Evolutionary conservation across 2,113 vertebrate species (phyloP).

Genomic region (Ameiurus melas): DNA sequence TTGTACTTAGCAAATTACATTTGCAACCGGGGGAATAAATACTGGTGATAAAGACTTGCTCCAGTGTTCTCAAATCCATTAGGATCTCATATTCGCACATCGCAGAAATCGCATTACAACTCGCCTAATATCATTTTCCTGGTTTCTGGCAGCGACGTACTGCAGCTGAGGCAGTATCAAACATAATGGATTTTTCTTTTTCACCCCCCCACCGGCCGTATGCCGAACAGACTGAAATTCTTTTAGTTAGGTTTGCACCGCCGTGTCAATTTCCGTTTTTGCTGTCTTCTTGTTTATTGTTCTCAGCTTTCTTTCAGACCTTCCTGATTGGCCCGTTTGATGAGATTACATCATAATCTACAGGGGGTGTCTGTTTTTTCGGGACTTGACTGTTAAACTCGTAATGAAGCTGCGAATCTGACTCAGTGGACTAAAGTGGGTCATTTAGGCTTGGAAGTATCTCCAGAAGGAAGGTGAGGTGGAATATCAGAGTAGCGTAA

Average conservation of each 20-base stretch:
- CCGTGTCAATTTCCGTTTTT: constrained; percentile 18
- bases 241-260: constrained; percentile 48
- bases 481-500: not conserved
- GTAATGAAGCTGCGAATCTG: not conserved
- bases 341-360: constrained; percentile 4
- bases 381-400: not conserved
- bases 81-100: constrained; percentile 81
- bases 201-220: constrained; percentile 38
- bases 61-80: constrained; percentile 79
- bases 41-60: constrained; percentile 74
- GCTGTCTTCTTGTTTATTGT: constrained; percentile 31
- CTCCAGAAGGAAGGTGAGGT: not conserved
- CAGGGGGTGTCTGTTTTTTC: too few species aligned
- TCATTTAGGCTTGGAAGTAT: not conserved
- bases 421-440: not conserved
- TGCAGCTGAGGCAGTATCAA: constrained; percentile 69
- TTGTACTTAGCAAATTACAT: constrained; percentile 76
- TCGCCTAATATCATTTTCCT: constrained; percentile 74
- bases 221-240: constrained; percentile 59
- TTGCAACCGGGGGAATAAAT: constrained; percentile 77
- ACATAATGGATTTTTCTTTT: constrained; percentile 75
- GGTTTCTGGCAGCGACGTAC: constrained; percentile 61
- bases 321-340: not conserved
- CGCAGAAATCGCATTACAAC: constrained; percentile 76
- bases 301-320: not conserved